phyloP scores from a whole-genome alignment of 1,140 invertebrate species.

The Lineus longissimus region DNA sequence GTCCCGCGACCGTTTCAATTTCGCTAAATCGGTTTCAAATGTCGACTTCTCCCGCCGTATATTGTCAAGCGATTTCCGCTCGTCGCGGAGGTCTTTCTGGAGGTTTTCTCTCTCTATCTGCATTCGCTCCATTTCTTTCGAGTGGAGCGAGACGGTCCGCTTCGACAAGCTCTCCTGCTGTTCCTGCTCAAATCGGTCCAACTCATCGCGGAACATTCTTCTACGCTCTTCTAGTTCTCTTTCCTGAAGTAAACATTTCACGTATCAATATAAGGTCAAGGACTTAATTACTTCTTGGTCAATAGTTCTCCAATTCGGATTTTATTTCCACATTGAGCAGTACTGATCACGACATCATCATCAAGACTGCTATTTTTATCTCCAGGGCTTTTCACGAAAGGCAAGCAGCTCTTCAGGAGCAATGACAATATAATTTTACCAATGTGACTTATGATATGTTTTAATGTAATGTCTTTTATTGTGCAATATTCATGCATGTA shows the following conservation, averaged over 20 bases:
- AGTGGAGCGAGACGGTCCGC: not conserved
- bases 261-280: too few species aligned
- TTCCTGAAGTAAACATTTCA: slow-evolving; percentile 9
- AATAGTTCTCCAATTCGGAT: too few species aligned
- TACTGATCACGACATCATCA: too few species aligned
- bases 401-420: too few species aligned
- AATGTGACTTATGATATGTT: too few species aligned
- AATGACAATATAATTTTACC: too few species aligned
- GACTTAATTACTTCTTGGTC: too few species aligned
- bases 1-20: not conserved
- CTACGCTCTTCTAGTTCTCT: slow-evolving; percentile 1
- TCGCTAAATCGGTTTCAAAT: slow-evolving; percentile 33
- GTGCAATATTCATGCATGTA: too few species aligned
- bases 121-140: slow-evolving; percentile 22
- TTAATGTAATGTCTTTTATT: too few species aligned
- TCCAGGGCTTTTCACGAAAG: too few species aligned
- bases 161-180: slow-evolving; percentile 7
- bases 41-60: slow-evolving; percentile 29
- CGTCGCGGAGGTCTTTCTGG: slow-evolving; percentile 31
- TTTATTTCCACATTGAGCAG: too few species aligned
- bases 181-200: slow-evolving; percentile 25
- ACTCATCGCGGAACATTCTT: slow-evolving; percentile 22
- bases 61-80: slow-evolving; percentile 35
- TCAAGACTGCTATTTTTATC: too few species aligned
- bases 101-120: slow-evolving; percentile 38